Evolutionary conservation across 1,140 invertebrate species (phyloP), one percentile per base, ranked within the genome.

Genomic region (Caenorhabditis briggsae): DNA sequence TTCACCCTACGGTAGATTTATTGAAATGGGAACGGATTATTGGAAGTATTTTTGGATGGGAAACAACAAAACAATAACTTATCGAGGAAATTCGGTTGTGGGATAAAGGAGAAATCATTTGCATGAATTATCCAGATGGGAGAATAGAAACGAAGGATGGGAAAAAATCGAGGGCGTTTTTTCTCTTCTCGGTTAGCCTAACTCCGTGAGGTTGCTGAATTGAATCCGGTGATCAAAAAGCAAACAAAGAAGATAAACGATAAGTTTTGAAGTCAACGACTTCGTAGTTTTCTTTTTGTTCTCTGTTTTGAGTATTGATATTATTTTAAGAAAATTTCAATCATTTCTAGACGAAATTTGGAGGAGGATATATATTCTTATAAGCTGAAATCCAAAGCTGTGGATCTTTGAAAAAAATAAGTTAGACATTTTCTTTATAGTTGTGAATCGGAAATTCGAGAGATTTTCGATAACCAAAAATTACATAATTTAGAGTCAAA

Each of bases 101-200:
- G 20, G 70, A 78, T 78, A 78, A 20, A 23, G 14, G 50, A 25
- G 50, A 78, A 78, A 78, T 46, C n/a, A 78, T 78, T 78, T 50
- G 70, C 70, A 78, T 78, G 50, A 78, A 78, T 78, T 78, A 78
- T 20, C 70, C 43, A 78, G 33, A 78, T 78, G 70, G 46, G 70
- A 78, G 18, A 50, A 41, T 2, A 50, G 20, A 50, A 78, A 78
- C 16, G 23, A 18, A 78, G 41, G 23, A 78, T 12, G 70, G n/a
- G 41, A 23, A 46, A 46, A 46, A 16, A 25, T n/a, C n/a, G 14
- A 18, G 11, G 41, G 33, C 9, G 33, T 18, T 70, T 70, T 70
- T 70, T 70, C 33, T 33, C 33, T 33, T 33, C 33, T 33, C 41
- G 41, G 14, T 2, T 18, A 70, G 14, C 43, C 16, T 33, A 70